Percentiles rank a stretch among this genome's conserved stretches.
Evolutionary conservation across 1,140 invertebrate genomes (phyloP).

Genomic region (Zophobas morio): DNA sequence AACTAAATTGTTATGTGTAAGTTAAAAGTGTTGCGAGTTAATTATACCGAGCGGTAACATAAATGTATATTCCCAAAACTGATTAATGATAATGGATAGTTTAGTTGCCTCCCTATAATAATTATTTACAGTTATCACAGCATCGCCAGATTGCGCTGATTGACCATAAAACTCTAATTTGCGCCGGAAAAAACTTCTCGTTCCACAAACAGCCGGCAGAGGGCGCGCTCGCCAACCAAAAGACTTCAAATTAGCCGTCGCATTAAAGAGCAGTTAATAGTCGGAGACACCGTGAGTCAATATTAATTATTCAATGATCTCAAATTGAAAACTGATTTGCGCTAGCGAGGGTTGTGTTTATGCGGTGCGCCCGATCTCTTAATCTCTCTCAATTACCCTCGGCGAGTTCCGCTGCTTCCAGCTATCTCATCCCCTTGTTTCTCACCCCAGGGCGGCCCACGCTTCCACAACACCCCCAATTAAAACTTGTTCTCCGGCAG

Average conservation of each 20-base stretch:
- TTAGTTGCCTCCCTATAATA: conserved; percentile 18
- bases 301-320: conserved; percentile 64
- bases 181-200: not conserved
- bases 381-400: conserved; percentile 64
- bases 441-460: conserved; percentile 34
- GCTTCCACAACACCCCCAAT: conserved; percentile 45
- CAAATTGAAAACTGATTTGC: conserved; percentile 64
- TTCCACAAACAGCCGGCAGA: no score
- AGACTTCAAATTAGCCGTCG: conserved; percentile 31
- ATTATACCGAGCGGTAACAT: conserved; percentile 35
- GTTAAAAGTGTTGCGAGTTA: conserved; percentile 41
- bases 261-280: conserved; percentile 56
- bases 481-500: conserved; percentile 49
- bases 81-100: conserved; percentile 37
- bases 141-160: not conserved
- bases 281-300: conserved; percentile 57
- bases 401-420: conserved; percentile 49
- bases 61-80: conserved; percentile 27
- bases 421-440: conserved; percentile 46
- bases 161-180: not conserved
- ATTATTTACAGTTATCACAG: conserved; percentile 3
- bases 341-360: conserved; percentile 61
- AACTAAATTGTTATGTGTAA: conserved; percentile 29
- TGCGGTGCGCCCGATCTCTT: conserved; percentile 63
- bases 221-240: no score